Evolutionary conservation across 2,888 invertebrate genomes (phyloP), one percentile per base, ranked within the genome.

Genomic region (Coelinius sp.): DNA sequence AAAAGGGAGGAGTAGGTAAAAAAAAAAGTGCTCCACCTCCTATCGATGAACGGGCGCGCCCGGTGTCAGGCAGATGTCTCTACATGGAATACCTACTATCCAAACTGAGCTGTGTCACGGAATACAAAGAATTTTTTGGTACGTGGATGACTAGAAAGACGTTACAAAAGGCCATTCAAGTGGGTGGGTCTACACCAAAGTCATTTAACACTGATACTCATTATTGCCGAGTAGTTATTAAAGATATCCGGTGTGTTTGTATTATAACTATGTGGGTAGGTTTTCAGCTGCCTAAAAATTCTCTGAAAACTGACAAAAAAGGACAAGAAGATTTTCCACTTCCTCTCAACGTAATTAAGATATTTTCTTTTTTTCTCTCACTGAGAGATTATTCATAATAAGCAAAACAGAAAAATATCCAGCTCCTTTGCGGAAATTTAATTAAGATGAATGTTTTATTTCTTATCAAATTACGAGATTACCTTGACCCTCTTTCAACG

Each of bases 111-210:
- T 76, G 71, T 76, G 72, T 74, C 76, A 78, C 78, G 78, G 78
- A 81, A 78, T 80, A 79, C 68, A 17, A 25, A 38, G 44, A 27
- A 38, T 64, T 69, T 25, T 38, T 25, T 49, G 17, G 10, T 52
- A 12, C 46, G 62, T 49, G 38, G 46, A 35, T 62, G 53, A 62
- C 70, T 70, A 59, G 70, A 27, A 59, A 71, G 74, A 75, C 67
- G 69, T 66, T 62, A 69, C 73, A 68, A 71, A 69, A n/a, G 70
- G 74, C 70, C 72, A 69, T 75, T 71, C 82, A 83, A 80, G 83
- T 76, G 74, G 74, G 75, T 73, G 76, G 75, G 79, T 77, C 73
- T 68, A n/a, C 68, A 71, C 74, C 75, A 73, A 59, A 31, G 59
- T 59, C 59, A 20, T 59, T 59, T 59, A 59, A 59, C 59, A 59